Base-by-base conservation (phyloP, 2,797 vertebrate species). In the Gambusia yucatana region DNA sequence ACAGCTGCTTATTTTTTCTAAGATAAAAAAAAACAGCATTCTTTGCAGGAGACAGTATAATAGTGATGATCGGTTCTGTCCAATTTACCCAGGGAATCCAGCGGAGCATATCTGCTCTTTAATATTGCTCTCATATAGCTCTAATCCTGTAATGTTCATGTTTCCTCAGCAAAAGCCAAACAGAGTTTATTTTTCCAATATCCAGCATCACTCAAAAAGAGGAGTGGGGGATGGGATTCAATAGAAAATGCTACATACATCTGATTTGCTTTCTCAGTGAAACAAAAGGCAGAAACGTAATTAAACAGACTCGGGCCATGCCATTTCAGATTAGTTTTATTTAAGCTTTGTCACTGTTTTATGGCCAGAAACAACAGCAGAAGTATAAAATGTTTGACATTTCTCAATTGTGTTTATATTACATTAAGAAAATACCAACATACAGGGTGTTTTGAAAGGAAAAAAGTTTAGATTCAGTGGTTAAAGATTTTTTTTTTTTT, bases 181-280 rank as follows among this genome's bases (percentile, higher is more conserved):
- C n/a, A 22, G 73, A 28, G 57, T 59, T 75, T 72, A 69, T 43
- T 73, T 71, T 20, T 39, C 11, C 47, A 52, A 52, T 59, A 59
- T 78, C 73, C 22, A 17, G 5, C 63, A 47, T 47, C 47, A 71
- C 41, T 81, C 28, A 46, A 0, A 48, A 30, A n/a, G n/a, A 72
- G 44, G 63, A 30, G 43, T 47, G 74, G 75, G 76, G 69, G 55
- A 5, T 41, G 28, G 52, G 44, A 65, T 79, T 83, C 79, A 78
- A 74, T 81, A 73, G 50, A 80, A 84, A 86, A 90, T 55, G 48
- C 73, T 55, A 85, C 76, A 78, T 76, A 50, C 16, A 63, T 84
- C 47, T 67, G 71, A 83, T 87, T 84, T 86, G 77, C 70, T 73
- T 28, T 79, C 33, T 67, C 72, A 63, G 77, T 59, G 36, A 77